These are phyloP conservation scores for Drosophila pseudotalamancana DNA, from an alignment of 2,888 invertebrate genomes.

Conservation along the genomic window DNA sequence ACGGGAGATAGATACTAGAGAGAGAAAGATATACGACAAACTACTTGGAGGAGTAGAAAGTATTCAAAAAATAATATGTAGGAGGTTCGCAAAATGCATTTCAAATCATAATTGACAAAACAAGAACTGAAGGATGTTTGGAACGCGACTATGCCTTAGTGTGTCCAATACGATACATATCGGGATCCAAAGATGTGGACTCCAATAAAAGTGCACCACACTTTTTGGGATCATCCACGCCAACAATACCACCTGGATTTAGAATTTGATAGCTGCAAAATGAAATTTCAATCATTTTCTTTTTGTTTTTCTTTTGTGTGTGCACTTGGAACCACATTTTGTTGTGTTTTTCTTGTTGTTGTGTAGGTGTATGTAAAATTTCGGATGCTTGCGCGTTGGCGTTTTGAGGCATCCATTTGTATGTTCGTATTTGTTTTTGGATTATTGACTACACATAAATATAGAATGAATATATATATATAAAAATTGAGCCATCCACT, in stretches of 20 bases:
- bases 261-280: constrained; percentile 97
- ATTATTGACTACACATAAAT: constrained; percentile 66
- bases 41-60: constrained; percentile 57
- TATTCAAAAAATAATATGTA: constrained; percentile 1
- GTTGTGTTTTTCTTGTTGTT: constrained; percentile 33
- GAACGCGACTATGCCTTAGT: constrained; percentile 91
- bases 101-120: constrained; percentile 7
- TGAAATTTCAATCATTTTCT: constrained; percentile 57
- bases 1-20: constrained; percentile 35
- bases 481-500: constrained; percentile 71
- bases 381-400: constrained; percentile 41
- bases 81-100: constrained; percentile 63
- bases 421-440: constrained; percentile 7
- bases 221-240: constrained; percentile 92
- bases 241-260: constrained; percentile 94
- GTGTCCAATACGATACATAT: constrained; percentile 97
- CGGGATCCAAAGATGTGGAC: constrained; percentile 92
- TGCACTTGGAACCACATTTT: constrained; percentile 47
- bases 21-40: constrained; percentile 31
- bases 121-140: constrained; percentile 77
- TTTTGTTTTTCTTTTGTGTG: constrained; percentile 23
- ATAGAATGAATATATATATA: constrained; percentile 6
- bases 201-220: constrained; percentile 85
- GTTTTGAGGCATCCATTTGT: constrained; percentile 35
- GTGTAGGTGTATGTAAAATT: constrained; percentile 14